Base-by-base conservation (phyloP, 2,888 invertebrate genomes). In the Fragum whitleyi region DNA sequence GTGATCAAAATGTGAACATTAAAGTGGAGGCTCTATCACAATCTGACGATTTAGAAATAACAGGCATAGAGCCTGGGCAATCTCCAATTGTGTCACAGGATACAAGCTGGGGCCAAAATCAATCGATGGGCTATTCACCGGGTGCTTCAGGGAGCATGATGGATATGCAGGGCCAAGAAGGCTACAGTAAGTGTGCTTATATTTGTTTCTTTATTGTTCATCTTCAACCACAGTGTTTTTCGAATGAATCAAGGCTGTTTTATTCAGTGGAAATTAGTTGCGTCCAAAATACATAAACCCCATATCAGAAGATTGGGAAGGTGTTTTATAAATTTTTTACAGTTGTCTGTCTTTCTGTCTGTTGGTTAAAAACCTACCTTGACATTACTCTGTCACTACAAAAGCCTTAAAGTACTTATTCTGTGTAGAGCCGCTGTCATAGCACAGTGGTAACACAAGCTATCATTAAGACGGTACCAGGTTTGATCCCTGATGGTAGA, bases 41-140 rank as follows among this genome's bases (percentile, higher is more conserved):
- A 26, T 21, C 55, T 21, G 82, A 79, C 75, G 78, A 79, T 19
- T 47, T 79, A 62, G 76, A 79, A 73, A 82, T 82, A 47, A 79
- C 82, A 16, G 82, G 82, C 51, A 71, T 82, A 9, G 78, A 78
- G 39, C 73, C 76, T n/a, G 82, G 76, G n/a, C n/a, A n/a, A 21
- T 28, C 39, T 1, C 28, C 59, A 2, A 29, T 42, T n/a, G 59
- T 19, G 23, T 57, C 42, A 16, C 42, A 65, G 39, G 39, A 73
- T 61, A 42, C 42, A 19, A 77, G 57, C 68, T 74, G 79, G 79
- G 71, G 23, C 11, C 68, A 32, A 21, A 76, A 76, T 42, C 47
- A 57, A 21, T 39, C 42, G 7, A 75, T 75, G 68, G 73, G 71
- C 6, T 53, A 36, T 36, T 53, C 70, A 26, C 16, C 71, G 7